phyloP scores from a whole-genome alignment of 2,888 invertebrate genomes.

The Cheilosia grossa region DNA sequence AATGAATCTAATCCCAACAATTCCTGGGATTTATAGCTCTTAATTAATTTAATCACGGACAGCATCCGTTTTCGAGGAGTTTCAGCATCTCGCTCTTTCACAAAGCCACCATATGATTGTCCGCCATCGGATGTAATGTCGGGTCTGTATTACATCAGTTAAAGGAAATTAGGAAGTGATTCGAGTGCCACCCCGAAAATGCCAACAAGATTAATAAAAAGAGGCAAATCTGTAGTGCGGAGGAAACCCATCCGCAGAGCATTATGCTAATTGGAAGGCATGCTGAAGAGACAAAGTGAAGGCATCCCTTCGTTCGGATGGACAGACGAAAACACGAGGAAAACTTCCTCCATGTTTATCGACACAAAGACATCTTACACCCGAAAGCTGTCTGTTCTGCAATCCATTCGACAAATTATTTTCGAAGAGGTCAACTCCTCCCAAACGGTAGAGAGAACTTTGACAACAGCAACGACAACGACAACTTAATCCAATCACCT shows the following conservation, averaged over 20 bases:
- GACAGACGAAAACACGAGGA: constrained; percentile 19
- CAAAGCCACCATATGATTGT: constrained; percentile 25
- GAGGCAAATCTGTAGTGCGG: not conserved
- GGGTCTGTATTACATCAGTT: constrained; percentile 18
- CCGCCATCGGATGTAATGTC: constrained; percentile 35
- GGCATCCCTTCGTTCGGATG: constrained; percentile 3
- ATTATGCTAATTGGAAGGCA: constrained; percentile 71
- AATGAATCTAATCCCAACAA: constrained; percentile 15
- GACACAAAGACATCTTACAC: constrained; percentile 55
- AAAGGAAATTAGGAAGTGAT: constrained; percentile 61
- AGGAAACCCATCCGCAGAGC: constrained; percentile 41
- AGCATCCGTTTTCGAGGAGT: not conserved
- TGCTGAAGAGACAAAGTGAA: constrained; percentile 11
- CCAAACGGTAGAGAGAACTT: constrained; percentile 27
- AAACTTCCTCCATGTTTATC: constrained; percentile 63
- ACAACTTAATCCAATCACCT: constrained; percentile 74
- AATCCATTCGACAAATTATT: constrained; percentile 73
- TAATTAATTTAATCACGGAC: constrained; percentile 43
- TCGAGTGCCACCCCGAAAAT: constrained; percentile 22
- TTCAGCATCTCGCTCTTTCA: not conserved
- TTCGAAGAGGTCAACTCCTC: constrained; percentile 64
- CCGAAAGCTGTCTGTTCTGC: constrained; percentile 24
- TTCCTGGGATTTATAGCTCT: constrained; percentile 10
- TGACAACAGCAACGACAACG: constrained; percentile 51
- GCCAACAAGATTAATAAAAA: constrained; percentile 32